Conservation (phyloP, 2,797 vertebrate species). For the Malacoctenus gilli region DNA sequence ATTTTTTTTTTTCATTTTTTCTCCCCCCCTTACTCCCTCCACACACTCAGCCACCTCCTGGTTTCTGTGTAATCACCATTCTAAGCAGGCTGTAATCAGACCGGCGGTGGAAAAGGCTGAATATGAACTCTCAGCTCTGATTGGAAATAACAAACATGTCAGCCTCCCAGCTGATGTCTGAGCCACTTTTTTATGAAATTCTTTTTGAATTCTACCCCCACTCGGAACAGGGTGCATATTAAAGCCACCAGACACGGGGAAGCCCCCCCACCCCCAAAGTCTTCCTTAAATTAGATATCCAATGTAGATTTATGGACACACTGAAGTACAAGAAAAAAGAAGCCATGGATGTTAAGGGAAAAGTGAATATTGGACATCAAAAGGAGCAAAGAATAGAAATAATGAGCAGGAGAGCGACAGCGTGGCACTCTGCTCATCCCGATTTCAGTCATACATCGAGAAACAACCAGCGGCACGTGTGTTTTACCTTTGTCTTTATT, state of each 20-base stretch:
- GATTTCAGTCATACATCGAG: constrained; percentile 9
- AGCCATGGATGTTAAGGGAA: not conserved
- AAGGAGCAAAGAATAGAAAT: constrained; percentile 18
- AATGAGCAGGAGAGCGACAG: constrained; percentile 8
- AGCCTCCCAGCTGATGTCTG: constrained; percentile 29
- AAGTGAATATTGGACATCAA: constrained; percentile 3
- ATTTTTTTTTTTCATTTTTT: too few species aligned
- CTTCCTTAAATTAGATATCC: not conserved
- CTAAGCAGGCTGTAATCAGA: constrained; percentile 66
- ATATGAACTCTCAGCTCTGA: constrained; percentile 52
- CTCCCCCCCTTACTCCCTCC: too few species aligned
- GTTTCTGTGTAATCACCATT: constrained; percentile 52
- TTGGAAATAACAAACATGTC: constrained; percentile 54
- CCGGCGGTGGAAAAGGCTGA: constrained; percentile 31
- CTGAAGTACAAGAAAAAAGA: not conserved
- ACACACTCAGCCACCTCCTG: not conserved
- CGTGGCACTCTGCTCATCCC: constrained; percentile 2
- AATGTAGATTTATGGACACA: not conserved
- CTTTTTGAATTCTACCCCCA: constrained; percentile 13
- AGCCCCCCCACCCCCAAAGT: not conserved
- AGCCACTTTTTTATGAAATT: constrained; percentile 3
- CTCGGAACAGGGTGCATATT: not conserved
- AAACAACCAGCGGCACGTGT: constrained; percentile 8
- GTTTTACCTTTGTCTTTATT: constrained; percentile 24
- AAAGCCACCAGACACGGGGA: not conserved